Percentiles rank a stretch among this genome's conserved stretches.
Evolutionary conservation across 2,113 vertebrate species (phyloP).

Genomic region (Paradoxurus hermaphroditus): DNA sequence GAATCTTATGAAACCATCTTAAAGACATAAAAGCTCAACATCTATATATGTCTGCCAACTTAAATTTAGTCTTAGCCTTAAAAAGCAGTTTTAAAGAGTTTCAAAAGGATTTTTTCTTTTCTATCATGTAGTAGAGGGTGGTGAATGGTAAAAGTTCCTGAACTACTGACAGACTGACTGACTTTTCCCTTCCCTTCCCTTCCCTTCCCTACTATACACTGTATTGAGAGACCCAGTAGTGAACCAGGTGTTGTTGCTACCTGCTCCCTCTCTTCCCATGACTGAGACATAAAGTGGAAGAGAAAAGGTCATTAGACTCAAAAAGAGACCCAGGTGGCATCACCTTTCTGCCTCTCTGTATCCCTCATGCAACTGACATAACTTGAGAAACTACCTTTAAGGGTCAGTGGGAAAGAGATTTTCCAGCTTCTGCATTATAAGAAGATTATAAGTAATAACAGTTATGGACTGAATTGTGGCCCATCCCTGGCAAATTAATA

Average conservation of each 20-base stretch:
- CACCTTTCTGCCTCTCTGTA: background rate
- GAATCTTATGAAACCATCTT: slow-evolving; percentile 4
- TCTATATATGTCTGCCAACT: background rate
- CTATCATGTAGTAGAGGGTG: background rate
- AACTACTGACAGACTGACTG: background rate
- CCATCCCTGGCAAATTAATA: background rate
- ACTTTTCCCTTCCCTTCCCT: too few species aligned
- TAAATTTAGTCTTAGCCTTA: slow-evolving; percentile 27
- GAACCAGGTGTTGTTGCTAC: background rate
- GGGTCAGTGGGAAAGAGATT: background rate
- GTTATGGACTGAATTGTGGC: background rate
- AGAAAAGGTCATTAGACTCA: background rate
- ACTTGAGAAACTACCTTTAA: background rate
- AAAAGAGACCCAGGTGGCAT: background rate
- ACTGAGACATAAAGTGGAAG: background rate
- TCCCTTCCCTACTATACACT: accelerated
- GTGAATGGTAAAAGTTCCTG: background rate
- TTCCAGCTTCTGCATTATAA: background rate
- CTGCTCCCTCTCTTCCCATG: background rate
- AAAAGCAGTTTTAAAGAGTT: slow-evolving; percentile 3
- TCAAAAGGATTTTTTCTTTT: background rate
- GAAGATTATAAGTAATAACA: background rate
- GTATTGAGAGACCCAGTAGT: background rate
- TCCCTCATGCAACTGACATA: background rate
- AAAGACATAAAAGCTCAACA: background rate